Evolutionary conservation across 2,113 vertebrate species (phyloP).

Genomic region (Thunnus thynnus): DNA sequence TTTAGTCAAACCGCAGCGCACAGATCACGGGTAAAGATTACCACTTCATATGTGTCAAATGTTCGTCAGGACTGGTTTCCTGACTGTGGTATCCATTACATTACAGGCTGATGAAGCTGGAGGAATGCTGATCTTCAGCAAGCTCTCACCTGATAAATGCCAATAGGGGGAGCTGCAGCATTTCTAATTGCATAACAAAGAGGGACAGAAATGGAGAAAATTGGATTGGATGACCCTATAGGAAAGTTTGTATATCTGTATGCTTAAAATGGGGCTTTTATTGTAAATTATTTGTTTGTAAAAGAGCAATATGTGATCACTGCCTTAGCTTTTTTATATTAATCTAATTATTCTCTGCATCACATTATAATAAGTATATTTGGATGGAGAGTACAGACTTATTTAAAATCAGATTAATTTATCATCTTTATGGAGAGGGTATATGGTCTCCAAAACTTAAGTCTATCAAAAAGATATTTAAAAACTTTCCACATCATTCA

Average conservation of each 20-base stretch:
- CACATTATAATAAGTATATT: slow-evolving; percentile 1
- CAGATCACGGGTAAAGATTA: slow-evolving; percentile 57
- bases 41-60: slow-evolving; percentile 51
- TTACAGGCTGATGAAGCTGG: slow-evolving; percentile 42
- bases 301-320: slow-evolving; percentile 36
- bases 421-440: slow-evolving; percentile 37
- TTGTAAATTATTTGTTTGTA: slow-evolving; percentile 42
- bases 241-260: slow-evolving; percentile 29
- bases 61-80: slow-evolving; percentile 46
- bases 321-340: background rate
- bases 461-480: slow-evolving; percentile 58
- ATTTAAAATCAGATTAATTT: slow-evolving; percentile 53
- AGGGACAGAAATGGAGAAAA: background rate
- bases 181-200: slow-evolving; percentile 63
- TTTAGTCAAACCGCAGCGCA: slow-evolving; percentile 50
- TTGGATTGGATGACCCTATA: slow-evolving; percentile 8
- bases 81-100: slow-evolving; percentile 48
- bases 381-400: too few relatives aligned
- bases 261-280: slow-evolving; percentile 24
- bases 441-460: slow-evolving; percentile 1
- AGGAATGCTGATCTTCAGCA: slow-evolving; percentile 44
- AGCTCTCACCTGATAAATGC: slow-evolving; percentile 22
- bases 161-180: slow-evolving; percentile 82
- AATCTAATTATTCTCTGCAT: slow-evolving; percentile 25
- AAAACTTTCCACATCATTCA: slow-evolving; percentile 67